These are phyloP conservation scores for Steatocranus sp. DNA, from an alignment of 2,797 vertebrate species.

Conservation along the genomic window DNA sequence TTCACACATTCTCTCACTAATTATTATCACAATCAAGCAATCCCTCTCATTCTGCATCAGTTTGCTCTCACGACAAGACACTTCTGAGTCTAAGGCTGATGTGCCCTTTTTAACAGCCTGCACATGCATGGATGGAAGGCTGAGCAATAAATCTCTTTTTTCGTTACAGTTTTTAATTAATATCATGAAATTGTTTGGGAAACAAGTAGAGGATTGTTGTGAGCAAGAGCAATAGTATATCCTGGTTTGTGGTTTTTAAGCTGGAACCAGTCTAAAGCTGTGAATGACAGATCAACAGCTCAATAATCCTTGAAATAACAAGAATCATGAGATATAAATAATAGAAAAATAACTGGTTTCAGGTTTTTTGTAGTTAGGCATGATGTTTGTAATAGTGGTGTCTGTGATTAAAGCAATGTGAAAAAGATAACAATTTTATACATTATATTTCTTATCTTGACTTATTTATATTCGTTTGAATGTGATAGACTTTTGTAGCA, in stretches of 20 bases:
- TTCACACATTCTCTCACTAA: not conserved
- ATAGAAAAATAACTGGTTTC: not conserved
- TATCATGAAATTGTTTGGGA: not conserved
- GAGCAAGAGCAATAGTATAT: not conserved
- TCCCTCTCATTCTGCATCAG: not conserved
- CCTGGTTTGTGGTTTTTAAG: not conserved
- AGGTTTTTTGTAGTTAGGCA: constrained; percentile 42
- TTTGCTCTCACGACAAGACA: not conserved
- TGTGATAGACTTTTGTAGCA: constrained; percentile 31
- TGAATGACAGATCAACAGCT: not conserved
- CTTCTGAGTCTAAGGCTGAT: not conserved
- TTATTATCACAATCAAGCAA: not conserved
- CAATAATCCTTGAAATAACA: not conserved
- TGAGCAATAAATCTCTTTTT: not conserved
- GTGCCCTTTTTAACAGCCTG: not conserved
- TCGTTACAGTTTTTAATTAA: not conserved
- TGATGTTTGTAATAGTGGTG: constrained; percentile 21
- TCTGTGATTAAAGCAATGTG: not conserved
- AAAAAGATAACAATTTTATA: constrained; percentile 16
- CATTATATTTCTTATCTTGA: constrained; percentile 3
- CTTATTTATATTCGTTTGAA: constrained; percentile 24
- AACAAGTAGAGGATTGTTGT: not conserved
- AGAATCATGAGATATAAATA: not conserved
- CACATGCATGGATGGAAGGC: not conserved
- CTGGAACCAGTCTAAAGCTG: not conserved